Evolutionary conservation across 2,113 vertebrate species (phyloP), one percentile per base, ranked within the genome.

Genomic region (Gallinago jamesoni): DNA sequence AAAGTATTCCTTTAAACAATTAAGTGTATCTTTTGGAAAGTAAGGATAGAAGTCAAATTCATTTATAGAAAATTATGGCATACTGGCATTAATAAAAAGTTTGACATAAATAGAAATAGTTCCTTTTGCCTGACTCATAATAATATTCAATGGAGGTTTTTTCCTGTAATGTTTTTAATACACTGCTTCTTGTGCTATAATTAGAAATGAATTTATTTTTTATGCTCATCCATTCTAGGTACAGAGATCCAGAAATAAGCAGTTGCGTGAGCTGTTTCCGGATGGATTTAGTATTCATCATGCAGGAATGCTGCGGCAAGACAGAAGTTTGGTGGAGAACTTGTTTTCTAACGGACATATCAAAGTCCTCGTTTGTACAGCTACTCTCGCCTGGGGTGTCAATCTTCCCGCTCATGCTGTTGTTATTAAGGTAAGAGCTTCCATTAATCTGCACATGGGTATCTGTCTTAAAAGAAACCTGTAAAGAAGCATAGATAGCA

Each of bases 321-420:
- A 99, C 98, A 99, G 99, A 83, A 99, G 82, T 90, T 96, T 99
- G 92, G 99, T 99, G 98, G 99, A 99, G 97, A 99, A 95, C 97
- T 98, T 99, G 97, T 99, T 99, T 98, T 99, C 99, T 63, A 98
- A 98, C 69, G 99, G 99, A 16, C 98, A 99, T 95, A 98, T 99
- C 82, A 99, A 99, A 98, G 99, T 99, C 47, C 97, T 99, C 25
- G 98, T 99, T 82, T 99, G 99, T 69, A 99, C 99, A 52, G 99
- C 99, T 80, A 99, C 99, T 0, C 98, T 99, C 23, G 99, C 99
- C 95, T 99, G 99, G 99, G 99, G 99, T 90, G 99, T 99, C 97
- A 99, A 99, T 98, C 98, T 99, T 96, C 99, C 99, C n/a, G 99
- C 99, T 45, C 99, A 99, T 73, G 99, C 99, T 57, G 99, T 99